Conservation (phyloP, 2,797 vertebrate genomes). For the Cirrhinus mrigala region DNA sequence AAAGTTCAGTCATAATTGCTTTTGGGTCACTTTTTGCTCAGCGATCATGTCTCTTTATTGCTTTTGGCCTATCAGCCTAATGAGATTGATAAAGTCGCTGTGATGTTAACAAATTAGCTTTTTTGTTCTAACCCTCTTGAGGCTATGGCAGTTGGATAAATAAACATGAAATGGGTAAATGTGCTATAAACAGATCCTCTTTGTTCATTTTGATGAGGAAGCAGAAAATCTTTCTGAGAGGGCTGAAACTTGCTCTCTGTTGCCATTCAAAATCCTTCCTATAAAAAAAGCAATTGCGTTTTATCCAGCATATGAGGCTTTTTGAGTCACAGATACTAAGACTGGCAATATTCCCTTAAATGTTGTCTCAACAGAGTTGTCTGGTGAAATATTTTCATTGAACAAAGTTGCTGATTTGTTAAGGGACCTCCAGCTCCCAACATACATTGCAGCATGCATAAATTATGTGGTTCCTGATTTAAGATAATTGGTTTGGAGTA, state of each 20-base stretch:
- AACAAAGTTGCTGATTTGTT: conserved; percentile 11
- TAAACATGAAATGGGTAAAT: conserved; percentile 5
- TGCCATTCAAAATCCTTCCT: not conserved
- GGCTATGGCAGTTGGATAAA: conserved; percentile 6
- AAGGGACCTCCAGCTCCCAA: not conserved
- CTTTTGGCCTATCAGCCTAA: conserved; percentile 14
- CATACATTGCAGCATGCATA: not conserved
- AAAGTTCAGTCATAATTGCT: conserved; percentile 39
- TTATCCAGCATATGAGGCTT: not conserved
- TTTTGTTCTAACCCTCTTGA: conserved; percentile 5
- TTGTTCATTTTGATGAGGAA: conserved; percentile 7
- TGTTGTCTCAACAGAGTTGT: not conserved
- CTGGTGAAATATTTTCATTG: not conserved
- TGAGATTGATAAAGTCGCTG: not conserved
- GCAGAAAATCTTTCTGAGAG: not conserved
- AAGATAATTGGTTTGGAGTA: not conserved
- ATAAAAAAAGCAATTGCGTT: conserved; percentile 19
- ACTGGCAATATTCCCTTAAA: not conserved
- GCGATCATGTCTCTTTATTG: not conserved
- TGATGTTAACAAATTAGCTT: conserved; percentile 3
- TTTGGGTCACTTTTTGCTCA: conserved; percentile 10
- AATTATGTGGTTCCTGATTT: not conserved
- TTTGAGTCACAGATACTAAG: not conserved
- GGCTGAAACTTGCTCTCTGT: not conserved
- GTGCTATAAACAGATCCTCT: not conserved